These are phyloP conservation scores for Cotesia vestalis DNA, from an alignment of 1,140 invertebrate genomes.

Conservation along the genomic window DNA sequence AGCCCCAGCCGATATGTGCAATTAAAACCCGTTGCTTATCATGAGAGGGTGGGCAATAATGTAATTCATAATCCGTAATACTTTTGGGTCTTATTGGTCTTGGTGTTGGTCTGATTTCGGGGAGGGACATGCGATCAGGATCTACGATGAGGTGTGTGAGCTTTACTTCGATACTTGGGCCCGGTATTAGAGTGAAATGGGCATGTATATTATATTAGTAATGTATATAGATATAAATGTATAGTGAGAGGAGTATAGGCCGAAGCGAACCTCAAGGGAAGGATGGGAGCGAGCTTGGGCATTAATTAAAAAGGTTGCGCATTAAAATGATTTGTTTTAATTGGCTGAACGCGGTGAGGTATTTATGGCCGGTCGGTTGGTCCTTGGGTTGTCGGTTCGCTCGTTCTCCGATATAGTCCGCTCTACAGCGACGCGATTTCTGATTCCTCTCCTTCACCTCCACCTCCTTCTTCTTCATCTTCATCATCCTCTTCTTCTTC, in stretches of 20 bases:
- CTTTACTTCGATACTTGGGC: too few species aligned
- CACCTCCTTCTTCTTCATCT: conserved; percentile 4
- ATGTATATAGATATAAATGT: too few species aligned
- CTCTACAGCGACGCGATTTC: conserved; percentile 46
- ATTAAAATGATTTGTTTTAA: conserved; percentile 69
- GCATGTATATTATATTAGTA: conserved; percentile 37
- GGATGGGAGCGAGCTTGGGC: conserved; percentile 58
- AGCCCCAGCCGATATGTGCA: conserved; percentile 51
- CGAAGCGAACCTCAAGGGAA: conserved; percentile 46
- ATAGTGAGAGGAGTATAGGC: conserved; percentile 37
- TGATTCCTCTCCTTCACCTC: conserved; percentile 30
- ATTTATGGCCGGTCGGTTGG: conserved; percentile 61
- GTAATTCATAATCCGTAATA: conserved; percentile 12
- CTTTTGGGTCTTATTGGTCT: not conserved
- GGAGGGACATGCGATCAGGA: too few species aligned
- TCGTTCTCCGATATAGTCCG: conserved; percentile 36
- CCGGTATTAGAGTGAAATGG: conserved; percentile 41
- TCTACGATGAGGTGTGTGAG: too few species aligned
- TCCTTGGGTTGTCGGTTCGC: conserved; percentile 51
- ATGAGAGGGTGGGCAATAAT: not conserved
- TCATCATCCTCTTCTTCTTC: conserved; percentile 21
- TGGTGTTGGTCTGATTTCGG: too few species aligned
- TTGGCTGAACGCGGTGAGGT: conserved; percentile 65
- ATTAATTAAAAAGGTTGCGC: conserved; percentile 68
- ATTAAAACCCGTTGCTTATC: conserved; percentile 53